These are phyloP conservation scores for Tokudaia tokunoshimensis DNA, from an alignment of 2,797 vertebrate genomes.

Conservation along the genomic window DNA sequence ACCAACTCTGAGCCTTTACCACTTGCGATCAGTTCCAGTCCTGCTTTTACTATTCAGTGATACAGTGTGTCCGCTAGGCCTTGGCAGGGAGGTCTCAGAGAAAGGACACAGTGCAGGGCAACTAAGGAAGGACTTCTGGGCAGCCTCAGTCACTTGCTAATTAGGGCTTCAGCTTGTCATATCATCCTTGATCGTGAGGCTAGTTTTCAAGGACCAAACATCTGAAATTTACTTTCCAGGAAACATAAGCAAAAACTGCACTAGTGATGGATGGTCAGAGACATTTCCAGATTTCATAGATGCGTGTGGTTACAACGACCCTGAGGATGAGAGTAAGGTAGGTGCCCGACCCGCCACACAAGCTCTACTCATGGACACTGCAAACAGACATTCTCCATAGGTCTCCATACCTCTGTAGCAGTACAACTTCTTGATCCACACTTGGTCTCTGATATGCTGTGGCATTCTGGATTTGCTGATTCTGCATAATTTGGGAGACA, in stretches of 20 bases:
- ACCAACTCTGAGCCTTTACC: background rate
- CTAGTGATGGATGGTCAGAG: constrained; percentile 92
- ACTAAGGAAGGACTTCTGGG: no score
- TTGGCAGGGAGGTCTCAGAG: no score
- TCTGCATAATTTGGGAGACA: accelerated
- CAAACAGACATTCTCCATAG: no score
- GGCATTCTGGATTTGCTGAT: accelerated
- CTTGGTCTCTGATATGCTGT: accelerated
- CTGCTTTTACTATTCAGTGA: background rate
- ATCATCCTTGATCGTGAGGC: background rate
- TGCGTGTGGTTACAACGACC: constrained; percentile 89
- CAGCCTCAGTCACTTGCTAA: no score
- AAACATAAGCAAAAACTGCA: constrained; percentile 96
- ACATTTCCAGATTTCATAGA: constrained; percentile 92
- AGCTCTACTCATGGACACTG: background rate
- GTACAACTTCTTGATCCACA: no score
- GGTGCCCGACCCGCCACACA: background rate
- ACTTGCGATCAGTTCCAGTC: background rate
- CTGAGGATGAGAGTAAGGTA: constrained; percentile 91
- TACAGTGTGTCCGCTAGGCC: background rate
- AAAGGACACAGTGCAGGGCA: no score
- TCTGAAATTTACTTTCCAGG: constrained; percentile 87
- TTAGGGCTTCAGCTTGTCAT: accelerated
- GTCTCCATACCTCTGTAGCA: background rate
- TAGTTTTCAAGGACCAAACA: background rate